These are phyloP conservation scores for Plagodis dolabraria DNA, from an alignment of 2,888 invertebrate genomes.

Conservation along the genomic window DNA sequence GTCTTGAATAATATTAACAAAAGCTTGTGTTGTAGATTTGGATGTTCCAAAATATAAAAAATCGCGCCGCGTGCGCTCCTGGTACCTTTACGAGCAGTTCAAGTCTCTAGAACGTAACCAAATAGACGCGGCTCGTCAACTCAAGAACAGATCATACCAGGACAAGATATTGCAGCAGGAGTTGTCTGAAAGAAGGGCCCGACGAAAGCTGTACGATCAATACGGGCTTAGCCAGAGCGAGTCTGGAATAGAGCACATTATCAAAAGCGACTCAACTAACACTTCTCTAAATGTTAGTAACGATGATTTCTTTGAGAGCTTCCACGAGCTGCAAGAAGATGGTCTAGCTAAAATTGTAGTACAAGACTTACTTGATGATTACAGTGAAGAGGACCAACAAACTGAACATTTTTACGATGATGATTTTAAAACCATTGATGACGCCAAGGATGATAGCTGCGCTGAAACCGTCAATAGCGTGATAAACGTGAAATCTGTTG, in stretches of 20 bases:
- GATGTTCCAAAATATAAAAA: constrained; percentile 56
- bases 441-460: constrained; percentile 35
- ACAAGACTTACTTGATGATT: constrained; percentile 27
- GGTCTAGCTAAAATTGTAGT: constrained; percentile 38
- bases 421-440: constrained; percentile 49
- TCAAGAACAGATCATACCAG: constrained; percentile 65
- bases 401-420: constrained; percentile 44
- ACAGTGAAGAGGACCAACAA: constrained; percentile 35
- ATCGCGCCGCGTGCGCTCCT: constrained; percentile 70
- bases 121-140: constrained; percentile 61
- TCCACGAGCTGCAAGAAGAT: constrained; percentile 57
- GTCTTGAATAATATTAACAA: neutral
- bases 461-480: constrained; percentile 53
- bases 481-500: constrained; percentile 44
- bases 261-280: constrained; percentile 42
- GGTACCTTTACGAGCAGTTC: constrained; percentile 78
- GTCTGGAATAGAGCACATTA: constrained; percentile 41
- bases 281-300: constrained; percentile 48
- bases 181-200: constrained; percentile 61
- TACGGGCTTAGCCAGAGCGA: constrained; percentile 54
- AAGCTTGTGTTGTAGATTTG: constrained; percentile 52
- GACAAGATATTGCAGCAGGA: constrained; percentile 66
- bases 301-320: constrained; percentile 65
- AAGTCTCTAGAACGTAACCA: constrained; percentile 72
- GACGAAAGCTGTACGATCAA: constrained; percentile 62